Conservation (phyloP, 2,113 vertebrate genomes). For the Stomatorhinus ivindoensis region DNA sequence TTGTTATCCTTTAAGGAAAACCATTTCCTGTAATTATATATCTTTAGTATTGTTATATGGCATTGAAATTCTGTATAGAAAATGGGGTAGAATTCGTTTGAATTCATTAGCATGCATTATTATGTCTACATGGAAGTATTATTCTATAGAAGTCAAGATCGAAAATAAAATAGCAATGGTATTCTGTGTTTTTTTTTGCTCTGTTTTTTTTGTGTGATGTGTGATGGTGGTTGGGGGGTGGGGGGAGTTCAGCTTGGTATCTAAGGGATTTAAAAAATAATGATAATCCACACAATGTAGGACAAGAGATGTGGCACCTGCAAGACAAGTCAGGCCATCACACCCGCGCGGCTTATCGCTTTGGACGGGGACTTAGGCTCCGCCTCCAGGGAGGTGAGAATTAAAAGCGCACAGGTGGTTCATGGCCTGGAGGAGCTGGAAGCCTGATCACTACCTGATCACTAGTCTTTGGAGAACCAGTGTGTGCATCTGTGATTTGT, state of each 20-base stretch:
- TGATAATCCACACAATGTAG: background rate
- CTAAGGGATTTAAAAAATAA: background rate
- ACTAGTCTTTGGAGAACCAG: background rate
- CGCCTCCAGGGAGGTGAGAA: conserved; percentile 11
- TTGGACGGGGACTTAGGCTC: background rate
- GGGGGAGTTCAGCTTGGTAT: background rate
- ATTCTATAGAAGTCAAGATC: background rate
- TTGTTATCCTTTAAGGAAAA: background rate
- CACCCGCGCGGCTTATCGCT: background rate
- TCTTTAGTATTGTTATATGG: background rate
- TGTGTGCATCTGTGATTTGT: background rate
- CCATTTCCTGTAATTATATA: background rate
- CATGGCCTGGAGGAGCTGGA: background rate
- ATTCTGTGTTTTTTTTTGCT: background rate
- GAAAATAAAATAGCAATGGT: background rate
- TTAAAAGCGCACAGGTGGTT: conserved; percentile 24
- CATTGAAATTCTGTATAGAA: background rate
- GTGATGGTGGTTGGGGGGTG: background rate
- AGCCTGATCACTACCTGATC: background rate
- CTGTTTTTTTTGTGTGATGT: background rate
- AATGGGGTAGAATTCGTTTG: background rate
- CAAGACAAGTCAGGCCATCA: background rate
- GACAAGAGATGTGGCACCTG: background rate
- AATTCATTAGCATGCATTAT: background rate
- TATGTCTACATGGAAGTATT: background rate